Evolutionary conservation across 2,888 invertebrate genomes (phyloP).

Genomic region (Xestia ashworthii): DNA sequence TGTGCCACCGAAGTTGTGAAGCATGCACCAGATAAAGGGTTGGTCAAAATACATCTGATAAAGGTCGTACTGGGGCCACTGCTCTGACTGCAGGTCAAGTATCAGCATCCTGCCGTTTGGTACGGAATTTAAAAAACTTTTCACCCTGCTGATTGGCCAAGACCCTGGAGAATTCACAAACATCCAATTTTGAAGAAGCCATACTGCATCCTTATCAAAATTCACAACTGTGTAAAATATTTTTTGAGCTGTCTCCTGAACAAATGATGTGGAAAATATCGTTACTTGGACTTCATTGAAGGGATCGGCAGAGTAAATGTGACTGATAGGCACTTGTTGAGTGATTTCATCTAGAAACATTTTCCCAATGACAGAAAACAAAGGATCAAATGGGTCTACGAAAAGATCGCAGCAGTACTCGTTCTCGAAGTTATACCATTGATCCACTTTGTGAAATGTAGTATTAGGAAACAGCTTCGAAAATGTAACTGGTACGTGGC

Average conservation of each 20-base stretch:
- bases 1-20: constrained; percentile 99
- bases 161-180: constrained; percentile 92
- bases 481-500: constrained; percentile 96
- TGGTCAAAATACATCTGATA: constrained; percentile 95
- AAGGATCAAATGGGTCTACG: constrained; percentile 94
- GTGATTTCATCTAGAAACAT: constrained; percentile 93
- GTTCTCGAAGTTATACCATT: constrained; percentile 95
- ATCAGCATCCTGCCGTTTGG: constrained; percentile 95
- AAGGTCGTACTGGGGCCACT: constrained; percentile 91
- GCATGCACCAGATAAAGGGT: constrained; percentile 99
- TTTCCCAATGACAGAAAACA: constrained; percentile 94
- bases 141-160: constrained; percentile 93
- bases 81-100: constrained; percentile 97
- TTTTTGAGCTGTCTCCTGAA: constrained; percentile 92
- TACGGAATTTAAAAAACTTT: constrained; percentile 94
- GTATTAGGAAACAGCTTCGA: constrained; percentile 93
- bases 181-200: constrained; percentile 96
- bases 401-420: constrained; percentile 95
- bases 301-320: constrained; percentile 97
- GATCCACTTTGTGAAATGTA: constrained; percentile 91
- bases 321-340: constrained; percentile 88
- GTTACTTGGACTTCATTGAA: constrained; percentile 95
- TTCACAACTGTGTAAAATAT: constrained; percentile 93
- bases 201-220: constrained; percentile 95
- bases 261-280: constrained; percentile 91